phyloP scores from a whole-genome alignment of 2,113 vertebrate genomes.

The Fregata magnificens region DNA sequence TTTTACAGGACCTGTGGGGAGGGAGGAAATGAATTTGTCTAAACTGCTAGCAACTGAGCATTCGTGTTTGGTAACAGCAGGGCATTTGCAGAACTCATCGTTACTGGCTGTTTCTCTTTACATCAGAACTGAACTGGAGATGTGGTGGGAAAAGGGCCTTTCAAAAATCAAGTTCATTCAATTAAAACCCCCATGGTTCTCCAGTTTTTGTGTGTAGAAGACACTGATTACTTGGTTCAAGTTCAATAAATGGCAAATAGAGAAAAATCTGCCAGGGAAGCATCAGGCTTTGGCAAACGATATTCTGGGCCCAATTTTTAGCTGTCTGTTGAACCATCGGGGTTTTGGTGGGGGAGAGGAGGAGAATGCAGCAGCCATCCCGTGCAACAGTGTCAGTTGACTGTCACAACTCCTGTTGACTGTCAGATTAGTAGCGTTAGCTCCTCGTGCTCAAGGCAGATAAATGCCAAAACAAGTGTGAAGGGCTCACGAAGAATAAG shows the following conservation, averaged over 20 bases:
- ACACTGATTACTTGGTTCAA: neutral
- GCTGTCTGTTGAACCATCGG: neutral
- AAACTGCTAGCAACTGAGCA: neutral
- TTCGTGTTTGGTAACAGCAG: neutral
- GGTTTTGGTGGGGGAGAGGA: neutral
- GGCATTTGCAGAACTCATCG: neutral
- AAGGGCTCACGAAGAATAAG: neutral
- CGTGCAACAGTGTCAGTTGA: fast-evolving
- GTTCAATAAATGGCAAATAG: neutral
- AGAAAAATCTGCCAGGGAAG: neutral
- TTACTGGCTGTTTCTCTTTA: neutral
- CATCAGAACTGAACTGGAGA: neutral
- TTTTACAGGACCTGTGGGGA: neutral
- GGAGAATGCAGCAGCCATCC: neutral
- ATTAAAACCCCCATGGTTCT: fast-evolving
- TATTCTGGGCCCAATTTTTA: neutral
- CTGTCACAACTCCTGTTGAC: neutral
- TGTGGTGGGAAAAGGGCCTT: neutral
- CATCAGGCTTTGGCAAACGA: neutral
- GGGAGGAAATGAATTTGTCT: neutral
- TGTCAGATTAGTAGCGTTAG: neutral
- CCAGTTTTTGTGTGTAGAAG: neutral
- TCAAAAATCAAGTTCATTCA: neutral
- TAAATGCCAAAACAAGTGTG: neutral
- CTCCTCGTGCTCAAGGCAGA: neutral